phyloP scores from a whole-genome alignment of 2,797 vertebrate genomes.

The Hemitrygon akajei region DNA sequence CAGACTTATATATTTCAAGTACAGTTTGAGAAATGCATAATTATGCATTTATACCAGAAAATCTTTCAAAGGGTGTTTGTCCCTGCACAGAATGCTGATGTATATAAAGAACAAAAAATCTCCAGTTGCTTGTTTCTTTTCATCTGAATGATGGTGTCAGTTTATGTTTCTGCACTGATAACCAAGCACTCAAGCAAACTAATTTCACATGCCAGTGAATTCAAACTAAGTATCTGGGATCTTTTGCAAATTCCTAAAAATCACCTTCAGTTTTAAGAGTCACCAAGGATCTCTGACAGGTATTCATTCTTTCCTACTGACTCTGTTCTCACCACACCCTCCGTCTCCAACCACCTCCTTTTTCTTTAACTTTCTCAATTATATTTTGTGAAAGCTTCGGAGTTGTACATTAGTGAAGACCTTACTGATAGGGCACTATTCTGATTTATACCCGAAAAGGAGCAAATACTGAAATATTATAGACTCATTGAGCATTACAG shows the following conservation, averaged over 20 bases:
- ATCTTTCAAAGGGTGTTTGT: neutral
- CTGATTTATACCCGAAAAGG: neutral
- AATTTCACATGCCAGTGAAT: neutral
- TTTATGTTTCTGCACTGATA: neutral
- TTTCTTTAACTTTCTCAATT: too few relatives aligned
- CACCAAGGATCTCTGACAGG: neutral
- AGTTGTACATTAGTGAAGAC: neutral
- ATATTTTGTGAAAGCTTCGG: neutral
- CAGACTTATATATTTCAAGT: neutral
- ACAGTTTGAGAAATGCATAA: neutral
- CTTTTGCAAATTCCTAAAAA: neutral
- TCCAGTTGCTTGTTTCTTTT: neutral
- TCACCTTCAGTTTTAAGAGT: neutral
- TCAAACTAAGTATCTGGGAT: neutral
- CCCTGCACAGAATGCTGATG: neutral
- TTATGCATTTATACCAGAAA: neutral
- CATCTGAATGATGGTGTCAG: neutral
- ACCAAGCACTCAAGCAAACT: slow-evolving; percentile 10
- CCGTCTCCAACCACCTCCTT: neutral
- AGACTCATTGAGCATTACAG: too few relatives aligned
- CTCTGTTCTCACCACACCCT: neutral
- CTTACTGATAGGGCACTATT: too few relatives aligned
- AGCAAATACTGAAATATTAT: neutral
- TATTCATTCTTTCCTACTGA: neutral
- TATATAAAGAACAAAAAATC: neutral